Evolutionary conservation across 1,140 invertebrate genomes (phyloP), one percentile per base, ranked within the genome.

Genomic region (Homalodisca vitripennis): DNA sequence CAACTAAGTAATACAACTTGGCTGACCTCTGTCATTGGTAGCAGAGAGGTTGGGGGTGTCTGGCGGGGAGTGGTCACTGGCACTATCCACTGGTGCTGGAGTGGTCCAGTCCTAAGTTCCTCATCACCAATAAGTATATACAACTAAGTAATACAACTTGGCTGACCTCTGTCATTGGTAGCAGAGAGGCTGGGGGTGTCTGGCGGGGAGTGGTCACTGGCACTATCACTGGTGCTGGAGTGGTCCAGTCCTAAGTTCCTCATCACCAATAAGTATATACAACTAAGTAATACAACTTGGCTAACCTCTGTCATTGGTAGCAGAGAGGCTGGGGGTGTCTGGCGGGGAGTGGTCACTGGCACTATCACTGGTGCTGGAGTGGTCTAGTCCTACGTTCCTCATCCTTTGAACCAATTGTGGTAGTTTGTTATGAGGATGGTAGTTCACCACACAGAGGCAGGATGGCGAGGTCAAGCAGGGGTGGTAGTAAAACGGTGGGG

Each of bases 311-410:
- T 67, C 65, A 1, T 13, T 6, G 3, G 17, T 24, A 20, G 46
- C 53, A 12, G 65, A 27, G 2, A 69, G 32, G 34, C 60, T 64
- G 3, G 72, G 72, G 2, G 72, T 73, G 46, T 71, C 72, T 31
- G 72, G 72, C 12, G 72, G 72, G 13, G 72, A 73, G 57, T 73
- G 72, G 27, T 73, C 72, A 26, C 51, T 67, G 31, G 71, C 73
- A 57, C 66, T 69, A 13, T 64, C 67, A 47, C 72, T 71, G 14
- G 63, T 34, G 34, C 51, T 68, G 20, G 66, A 68, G 14, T 64
- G 46, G 32, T 68, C 26, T 34, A 51, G 3, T 22, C 62, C n/a
- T n/a, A n/a, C n/a, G n/a, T n/a, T 51, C 48, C 26, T 17, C n/a
- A 51, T 2, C 48, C 48, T 12, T 17, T 60, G 2, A 60, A 12